Evolutionary conservation across 1,140 invertebrate genomes (phyloP), one percentile per base, ranked within the genome.

Genomic region (Nasonia longicornis): DNA sequence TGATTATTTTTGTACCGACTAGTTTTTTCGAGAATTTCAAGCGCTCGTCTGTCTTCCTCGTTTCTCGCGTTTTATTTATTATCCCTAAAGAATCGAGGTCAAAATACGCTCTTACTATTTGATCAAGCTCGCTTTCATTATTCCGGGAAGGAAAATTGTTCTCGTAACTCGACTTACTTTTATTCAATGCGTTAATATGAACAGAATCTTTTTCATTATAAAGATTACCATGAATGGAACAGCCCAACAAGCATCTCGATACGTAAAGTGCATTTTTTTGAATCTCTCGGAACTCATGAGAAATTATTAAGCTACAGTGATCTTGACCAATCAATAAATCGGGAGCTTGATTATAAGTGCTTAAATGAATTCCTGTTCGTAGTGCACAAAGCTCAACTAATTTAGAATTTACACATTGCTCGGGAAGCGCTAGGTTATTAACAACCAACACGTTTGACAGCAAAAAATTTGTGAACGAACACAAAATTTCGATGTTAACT

Each of bases 291-390:
- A 45, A 42, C 45, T 77, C 75, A 2, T 35, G 48, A n/a, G 26
- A 26, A 4, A 69, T 45, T 67, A 77, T 67, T 45, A 77, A 67
- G n/a, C 22, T 48, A 26, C 11, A 45, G 58, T 77, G 12, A 69
- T 77, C 38, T 69, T 77, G 75, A 12, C 64, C 64, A 45, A 77
- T 67, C 11, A 67, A 35, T 16, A 77, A 8, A 67, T 45, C 31
- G 26, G 31, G 26, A 35, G 12, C 12, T 35, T 29, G 14, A 31
- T 70, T 29, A 29, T 14, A 70, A 6, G 22, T 3, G 10, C 26
- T 70, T 16, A 35, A 22, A 7, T 20, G 69, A 70, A 38, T 31
- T n/a, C 63, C 58, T 22, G 31, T 67, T 52, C 64, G 14, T 38
- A 3, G 2, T 35, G 38, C 38, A 64, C 35, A 45, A 20, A 26